Evolutionary conservation across 2,888 invertebrate genomes (phyloP), one percentile per base, ranked within the genome.

Genomic region (Bedellia somnulentella): DNA sequence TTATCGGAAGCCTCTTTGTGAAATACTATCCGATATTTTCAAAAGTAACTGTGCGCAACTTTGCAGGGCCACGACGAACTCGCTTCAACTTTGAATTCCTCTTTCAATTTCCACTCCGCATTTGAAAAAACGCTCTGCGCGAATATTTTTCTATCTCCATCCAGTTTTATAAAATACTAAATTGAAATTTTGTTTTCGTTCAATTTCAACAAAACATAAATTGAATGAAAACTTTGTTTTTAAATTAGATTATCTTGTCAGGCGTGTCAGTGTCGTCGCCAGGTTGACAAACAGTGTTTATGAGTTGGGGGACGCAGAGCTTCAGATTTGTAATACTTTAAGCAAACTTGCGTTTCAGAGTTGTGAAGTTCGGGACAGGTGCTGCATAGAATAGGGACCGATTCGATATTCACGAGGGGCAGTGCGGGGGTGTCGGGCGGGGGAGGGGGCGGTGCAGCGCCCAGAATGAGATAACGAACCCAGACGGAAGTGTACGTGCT

Each of bases 291-390:
- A 64, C 53, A 62, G 60, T 57, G 56, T 49, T 45, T 50, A 48
- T 47, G 43, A 52, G 57, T 46, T 54, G 49, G 45, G 45, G 41
- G 43, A 40, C 41, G 47, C 40, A 39, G 51, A 53, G 57, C 54
- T 57, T 54, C 49, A 54, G 63, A 63, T 62, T 62, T 52, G 57
- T 67, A 64, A 68, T 64, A 66, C 62, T 68, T 70, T 63, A 59
- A 54, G 56, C 50, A 70, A 68, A 67, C 62, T 67, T 58, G 49
- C 44, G 56, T 49, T 49, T 47, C 41, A 43, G 59, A 67, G 60
- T 66, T 63, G 49, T 53, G 43, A 46, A 52, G 51, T 54, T n/a
- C 57, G 49, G 57, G 53, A 53, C 64, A 66, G 68, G 67, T 68
- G 67, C 60, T 56, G 59, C 59, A 52, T 52, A 49, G 60, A 62